Conservation (phyloP, 2,888 invertebrate species). For the Orchesellides sinensis region DNA sequence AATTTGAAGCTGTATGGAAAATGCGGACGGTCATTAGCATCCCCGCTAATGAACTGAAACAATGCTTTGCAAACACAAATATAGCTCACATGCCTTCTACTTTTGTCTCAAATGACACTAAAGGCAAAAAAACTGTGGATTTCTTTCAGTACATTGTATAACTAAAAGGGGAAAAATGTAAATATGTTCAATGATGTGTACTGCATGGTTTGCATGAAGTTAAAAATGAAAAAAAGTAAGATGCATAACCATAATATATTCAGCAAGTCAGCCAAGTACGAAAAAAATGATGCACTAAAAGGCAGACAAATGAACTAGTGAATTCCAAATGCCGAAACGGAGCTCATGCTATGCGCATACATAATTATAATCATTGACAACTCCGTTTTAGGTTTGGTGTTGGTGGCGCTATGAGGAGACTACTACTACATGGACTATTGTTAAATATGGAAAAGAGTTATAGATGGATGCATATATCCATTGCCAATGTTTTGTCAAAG, state of each 20-base stretch:
- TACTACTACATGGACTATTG: neutral
- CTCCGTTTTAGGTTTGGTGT: conserved; percentile 51
- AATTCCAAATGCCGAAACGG: conserved; percentile 12
- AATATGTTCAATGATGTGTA: neutral
- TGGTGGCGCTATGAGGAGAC: neutral
- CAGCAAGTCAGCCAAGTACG: neutral
- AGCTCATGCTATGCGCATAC: conserved; percentile 46
- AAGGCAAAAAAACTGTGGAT: too few species aligned
- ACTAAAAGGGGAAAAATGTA: neutral
- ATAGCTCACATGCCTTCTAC: conserved; percentile 30
- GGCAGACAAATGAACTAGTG: neutral
- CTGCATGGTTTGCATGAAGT: neutral
- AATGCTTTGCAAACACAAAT: conserved; percentile 47
- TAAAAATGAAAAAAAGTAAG: neutral
- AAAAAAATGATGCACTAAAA: neutral
- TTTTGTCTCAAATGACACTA: conserved; percentile 29
- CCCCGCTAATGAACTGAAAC: conserved; percentile 62
- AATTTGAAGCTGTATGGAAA: conserved; percentile 26
- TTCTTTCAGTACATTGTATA: too few species aligned
- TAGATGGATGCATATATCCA: conserved; percentile 15
- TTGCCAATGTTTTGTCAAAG: conserved; percentile 33
- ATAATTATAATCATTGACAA: conserved; percentile 60
- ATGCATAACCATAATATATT: neutral
- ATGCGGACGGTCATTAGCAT: conserved; percentile 57
- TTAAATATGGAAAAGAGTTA: neutral